phyloP scores from a whole-genome alignment of 2,797 vertebrate species.

The Phoebastria nigripes region DNA sequence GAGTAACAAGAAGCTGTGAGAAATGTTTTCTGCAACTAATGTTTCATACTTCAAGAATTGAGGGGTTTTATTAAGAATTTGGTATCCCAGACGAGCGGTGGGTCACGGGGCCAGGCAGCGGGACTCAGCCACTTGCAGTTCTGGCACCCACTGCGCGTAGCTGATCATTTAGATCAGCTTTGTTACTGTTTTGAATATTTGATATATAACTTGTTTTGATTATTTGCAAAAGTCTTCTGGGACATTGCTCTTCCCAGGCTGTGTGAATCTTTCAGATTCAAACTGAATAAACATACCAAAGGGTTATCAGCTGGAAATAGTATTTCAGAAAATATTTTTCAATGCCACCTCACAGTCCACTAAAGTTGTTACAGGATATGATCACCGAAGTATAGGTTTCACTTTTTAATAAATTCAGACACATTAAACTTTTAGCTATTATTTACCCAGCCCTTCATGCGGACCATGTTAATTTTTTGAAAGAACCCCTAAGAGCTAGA shows the following conservation, averaged over 20 bases:
- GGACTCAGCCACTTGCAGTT: neutral
- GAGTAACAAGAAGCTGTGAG: neutral
- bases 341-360: neutral
- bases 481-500: neutral
- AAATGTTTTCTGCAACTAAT: neutral
- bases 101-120: fast-evolving
- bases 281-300: neutral
- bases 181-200: neutral
- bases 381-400: neutral
- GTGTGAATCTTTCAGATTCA: neutral
- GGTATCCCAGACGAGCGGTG: fast-evolving
- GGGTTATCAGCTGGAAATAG: neutral
- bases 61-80: neutral
- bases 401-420: neutral
- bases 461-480: neutral
- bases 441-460: neutral
- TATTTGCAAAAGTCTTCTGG: neutral
- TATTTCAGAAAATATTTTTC: neutral
- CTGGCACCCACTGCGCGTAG: neutral
- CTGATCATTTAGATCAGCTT: neutral
- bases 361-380: neutral
- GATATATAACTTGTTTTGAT: neutral
- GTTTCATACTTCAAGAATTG: neutral
- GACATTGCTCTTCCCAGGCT: neutral
- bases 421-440: neutral